A percentile compares a stretch with the other conserved stretches of the same genome.
Conservation (phyloP, 2,113 vertebrate genomes). For the Dipodomys merriami region DNA sequence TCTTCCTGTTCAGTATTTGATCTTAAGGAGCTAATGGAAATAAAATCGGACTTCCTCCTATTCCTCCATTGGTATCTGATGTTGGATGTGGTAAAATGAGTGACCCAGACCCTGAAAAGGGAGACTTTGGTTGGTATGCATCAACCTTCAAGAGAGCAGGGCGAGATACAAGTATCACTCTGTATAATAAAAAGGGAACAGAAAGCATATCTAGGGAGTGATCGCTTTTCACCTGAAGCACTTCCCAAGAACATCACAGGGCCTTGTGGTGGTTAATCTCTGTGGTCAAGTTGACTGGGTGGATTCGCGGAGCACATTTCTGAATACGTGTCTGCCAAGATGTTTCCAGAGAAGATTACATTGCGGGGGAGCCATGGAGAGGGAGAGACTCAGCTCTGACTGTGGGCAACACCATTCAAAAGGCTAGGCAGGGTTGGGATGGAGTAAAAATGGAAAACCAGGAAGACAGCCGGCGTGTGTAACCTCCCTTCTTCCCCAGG, state of each 20-base stretch:
- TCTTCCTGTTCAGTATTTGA: neutral
- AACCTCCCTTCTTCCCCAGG: neutral
- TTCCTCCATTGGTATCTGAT: neutral
- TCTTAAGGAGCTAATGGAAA: neutral
- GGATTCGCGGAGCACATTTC: neutral
- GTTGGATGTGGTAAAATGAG: rapidly evolving
- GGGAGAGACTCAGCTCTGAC: too few species aligned
- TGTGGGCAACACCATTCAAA: neutral
- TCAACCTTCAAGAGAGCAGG: neutral
- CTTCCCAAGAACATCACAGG: neutral
- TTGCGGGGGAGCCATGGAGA: neutral
- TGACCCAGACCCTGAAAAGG: neutral
- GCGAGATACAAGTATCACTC: neutral
- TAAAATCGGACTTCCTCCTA: neutral
- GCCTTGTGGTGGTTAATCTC: neutral
- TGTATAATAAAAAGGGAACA: neutral
- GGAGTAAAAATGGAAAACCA: neutral
- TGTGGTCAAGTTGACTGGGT: neutral
- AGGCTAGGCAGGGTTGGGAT: neutral
- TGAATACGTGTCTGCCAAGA: neutral
- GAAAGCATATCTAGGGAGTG: neutral
- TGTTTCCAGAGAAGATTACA: neutral
- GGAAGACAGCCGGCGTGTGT: neutral
- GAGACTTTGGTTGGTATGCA: neutral
- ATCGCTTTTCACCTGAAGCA: neutral